These are phyloP conservation scores for Hyppa rectilinea DNA, from an alignment of 2,888 invertebrate species.

Conservation along the genomic window DNA sequence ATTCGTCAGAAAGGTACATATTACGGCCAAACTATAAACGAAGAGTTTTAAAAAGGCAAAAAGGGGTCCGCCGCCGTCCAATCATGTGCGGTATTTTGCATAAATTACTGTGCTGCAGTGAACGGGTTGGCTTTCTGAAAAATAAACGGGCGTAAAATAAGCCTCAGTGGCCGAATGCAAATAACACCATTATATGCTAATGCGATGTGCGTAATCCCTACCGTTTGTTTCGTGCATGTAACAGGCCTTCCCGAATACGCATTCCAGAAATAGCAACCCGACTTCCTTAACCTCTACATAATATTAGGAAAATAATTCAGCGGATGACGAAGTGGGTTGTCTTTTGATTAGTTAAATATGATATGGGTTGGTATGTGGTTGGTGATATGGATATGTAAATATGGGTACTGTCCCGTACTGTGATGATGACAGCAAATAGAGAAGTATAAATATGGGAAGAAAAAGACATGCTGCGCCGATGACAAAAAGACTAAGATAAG, in stretches of 20 bases:
- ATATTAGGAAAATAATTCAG: constrained; percentile 53
- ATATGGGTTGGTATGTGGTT: neutral
- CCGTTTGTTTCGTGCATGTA: constrained; percentile 79
- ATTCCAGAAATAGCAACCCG: constrained; percentile 76
- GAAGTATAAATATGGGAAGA: neutral
- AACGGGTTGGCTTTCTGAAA: constrained; percentile 85
- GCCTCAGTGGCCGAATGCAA: constrained; percentile 84
- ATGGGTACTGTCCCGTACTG: no score
- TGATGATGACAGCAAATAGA: neutral
- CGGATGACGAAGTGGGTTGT: constrained; percentile 38
- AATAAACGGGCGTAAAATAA: constrained; percentile 86
- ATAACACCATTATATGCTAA: constrained; percentile 89
- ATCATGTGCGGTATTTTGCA: constrained; percentile 87
- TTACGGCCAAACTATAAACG: constrained; percentile 75
- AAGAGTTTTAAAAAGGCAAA: constrained; percentile 73
- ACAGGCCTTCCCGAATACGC: constrained; percentile 78
- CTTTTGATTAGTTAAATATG: constrained; percentile 13
- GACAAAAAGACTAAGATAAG: neutral
- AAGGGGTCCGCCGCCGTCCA: constrained; percentile 78
- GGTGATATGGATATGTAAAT: neutral
- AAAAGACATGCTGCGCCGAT: neutral
- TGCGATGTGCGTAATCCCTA: constrained; percentile 85
- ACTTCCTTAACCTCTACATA: constrained; percentile 70
- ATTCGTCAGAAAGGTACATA: constrained; percentile 70
- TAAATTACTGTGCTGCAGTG: constrained; percentile 84